Base-by-base conservation (phyloP, 2,888 invertebrate species). In the Lochmaea capreae region DNA sequence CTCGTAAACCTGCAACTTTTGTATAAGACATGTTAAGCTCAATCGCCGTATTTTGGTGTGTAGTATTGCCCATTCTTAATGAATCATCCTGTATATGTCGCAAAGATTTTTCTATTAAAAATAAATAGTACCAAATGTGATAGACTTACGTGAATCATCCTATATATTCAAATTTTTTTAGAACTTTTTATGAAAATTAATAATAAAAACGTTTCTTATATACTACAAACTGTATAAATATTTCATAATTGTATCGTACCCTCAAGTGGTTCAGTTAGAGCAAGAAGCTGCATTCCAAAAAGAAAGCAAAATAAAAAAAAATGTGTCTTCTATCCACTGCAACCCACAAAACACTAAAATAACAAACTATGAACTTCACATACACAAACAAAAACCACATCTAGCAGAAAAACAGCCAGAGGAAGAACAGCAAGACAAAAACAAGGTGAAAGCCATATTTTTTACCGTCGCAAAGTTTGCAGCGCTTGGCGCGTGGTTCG, bases 381-480 rank as follows among this genome's bases (percentile, higher is more conserved):
- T 54, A 54, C 9, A 18, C 14, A 46, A 16, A 54, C 52, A 18
- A 54, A 54, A 52, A 52, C 16, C 52, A 52, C 14, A n/a, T n/a
- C 16, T 52, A 52, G 52, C 52, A n/a, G n/a, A n/a, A n/a, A n/a
- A 22, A 22, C 22, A 22, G 22, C 22, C 22, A 22, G 22, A 22
- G 6, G 18, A 16, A 16, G 5, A 54, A n/a, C 49, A 49, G n/a
- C 54, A 54, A 54, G 54, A 54, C 54, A 54, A 54, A 52, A 52
- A 54, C 54, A 54, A 54, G 54, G 1, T 11, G 54, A 54, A 54
- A 54, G 54, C 54, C 54, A 54, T 39, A 8, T 39, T 54, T 26
- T 73, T 83, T 87, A 95, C 95, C 95, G 94, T 95, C 94, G 93
- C 95, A 95, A 90, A 94, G 94, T 91, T 93, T 94, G 93, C 95